These are phyloP conservation scores for Lytechinus variegatus DNA, from an alignment of 35 echinoderm and acorn worm species.

Conservation along the genomic window DNA sequence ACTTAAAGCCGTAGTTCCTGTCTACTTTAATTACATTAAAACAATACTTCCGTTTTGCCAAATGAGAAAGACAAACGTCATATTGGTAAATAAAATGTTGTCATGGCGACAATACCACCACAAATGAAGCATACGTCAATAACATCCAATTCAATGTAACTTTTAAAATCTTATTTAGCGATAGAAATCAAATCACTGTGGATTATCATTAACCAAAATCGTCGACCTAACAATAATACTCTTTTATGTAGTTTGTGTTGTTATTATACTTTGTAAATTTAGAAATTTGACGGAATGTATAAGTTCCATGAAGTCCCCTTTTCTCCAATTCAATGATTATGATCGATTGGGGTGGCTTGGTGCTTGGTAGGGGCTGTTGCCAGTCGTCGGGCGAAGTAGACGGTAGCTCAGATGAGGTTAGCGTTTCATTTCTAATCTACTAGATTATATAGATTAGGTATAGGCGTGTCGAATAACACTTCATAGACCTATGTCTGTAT, in stretches of 20 bases:
- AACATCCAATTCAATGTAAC: background rate
- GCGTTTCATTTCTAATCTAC: background rate
- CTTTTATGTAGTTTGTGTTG: no score
- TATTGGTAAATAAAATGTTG: background rate
- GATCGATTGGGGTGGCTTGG: background rate
- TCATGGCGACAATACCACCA: background rate
- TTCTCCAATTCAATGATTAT: no score
- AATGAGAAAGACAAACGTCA: background rate
- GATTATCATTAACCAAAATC: no score
- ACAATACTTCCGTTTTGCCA: background rate
- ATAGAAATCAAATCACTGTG: no score
- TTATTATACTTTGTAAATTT: no score
- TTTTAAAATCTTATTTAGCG: no score
- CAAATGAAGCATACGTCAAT: background rate
- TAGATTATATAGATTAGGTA: background rate
- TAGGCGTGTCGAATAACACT: slow-evolving; percentile 1
- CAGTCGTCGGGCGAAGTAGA: background rate
- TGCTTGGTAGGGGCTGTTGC: background rate
- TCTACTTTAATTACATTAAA: background rate
- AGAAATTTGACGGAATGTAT: no score
- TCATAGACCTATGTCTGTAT: background rate
- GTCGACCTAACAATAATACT: no score
- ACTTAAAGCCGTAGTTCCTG: background rate
- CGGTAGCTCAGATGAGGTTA: background rate
- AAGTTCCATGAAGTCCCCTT: no score